Evolutionary conservation across 2,888 invertebrate species (phyloP).

Genomic region (Fissipunctia ypsillon): DNA sequence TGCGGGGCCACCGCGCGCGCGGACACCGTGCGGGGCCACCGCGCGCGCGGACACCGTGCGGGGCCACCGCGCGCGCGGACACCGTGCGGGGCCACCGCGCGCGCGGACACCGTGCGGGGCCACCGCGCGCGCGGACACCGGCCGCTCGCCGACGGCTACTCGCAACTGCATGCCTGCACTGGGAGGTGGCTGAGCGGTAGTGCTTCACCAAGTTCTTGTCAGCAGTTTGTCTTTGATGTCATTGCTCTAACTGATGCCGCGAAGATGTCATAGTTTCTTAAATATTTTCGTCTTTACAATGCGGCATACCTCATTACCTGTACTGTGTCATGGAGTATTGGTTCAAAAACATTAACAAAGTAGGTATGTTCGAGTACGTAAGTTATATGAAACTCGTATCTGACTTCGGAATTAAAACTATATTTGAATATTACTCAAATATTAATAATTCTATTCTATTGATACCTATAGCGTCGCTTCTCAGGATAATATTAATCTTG

Average conservation of each 20-base stretch:
- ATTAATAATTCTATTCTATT: background rate
- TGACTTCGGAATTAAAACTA: background rate
- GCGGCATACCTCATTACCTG: background rate
- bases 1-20: conserved; percentile 22
- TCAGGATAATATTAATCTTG: background rate
- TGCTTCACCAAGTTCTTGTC: background rate
- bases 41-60: too few species aligned
- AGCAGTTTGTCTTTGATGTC: background rate
- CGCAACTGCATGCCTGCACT: background rate
- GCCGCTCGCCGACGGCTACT: too few species aligned
- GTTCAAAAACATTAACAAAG: too few species aligned
- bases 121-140: too few species aligned
- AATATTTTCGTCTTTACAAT: background rate
- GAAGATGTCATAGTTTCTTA: background rate
- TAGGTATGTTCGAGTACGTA: background rate
- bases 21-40: background rate
- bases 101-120: too few species aligned
- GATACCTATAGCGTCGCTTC: background rate
- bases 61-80: too few species aligned
- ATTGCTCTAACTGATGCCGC: background rate
- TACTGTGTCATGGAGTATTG: background rate
- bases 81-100: too few species aligned
- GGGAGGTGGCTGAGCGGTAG: background rate
- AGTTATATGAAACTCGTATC: background rate
- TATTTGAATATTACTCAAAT: background rate